Evolutionary conservation across 2,797 vertebrate genomes (phyloP).

Genomic region (Tenualosa thibaudeaui): DNA sequence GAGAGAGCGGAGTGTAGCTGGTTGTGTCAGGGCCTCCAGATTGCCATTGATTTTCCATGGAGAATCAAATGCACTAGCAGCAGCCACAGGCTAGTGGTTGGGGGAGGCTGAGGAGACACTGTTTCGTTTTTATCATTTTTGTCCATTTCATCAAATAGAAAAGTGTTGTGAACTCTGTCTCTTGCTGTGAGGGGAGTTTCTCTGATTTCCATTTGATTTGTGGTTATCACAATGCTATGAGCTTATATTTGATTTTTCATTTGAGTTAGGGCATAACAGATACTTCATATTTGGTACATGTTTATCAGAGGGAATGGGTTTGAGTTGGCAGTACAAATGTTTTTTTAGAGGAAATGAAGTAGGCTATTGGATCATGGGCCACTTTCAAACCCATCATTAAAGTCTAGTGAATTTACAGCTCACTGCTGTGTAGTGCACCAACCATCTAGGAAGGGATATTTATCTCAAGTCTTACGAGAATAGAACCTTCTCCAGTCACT

Average conservation of each 20-base stretch:
- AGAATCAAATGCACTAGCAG: constrained; percentile 71
- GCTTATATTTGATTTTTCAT: not conserved
- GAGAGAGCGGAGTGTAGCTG: constrained; percentile 47
- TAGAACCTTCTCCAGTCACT: no score
- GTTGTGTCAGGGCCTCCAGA: constrained; percentile 59
- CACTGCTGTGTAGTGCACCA: not conserved
- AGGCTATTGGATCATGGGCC: not conserved
- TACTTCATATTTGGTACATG: not conserved
- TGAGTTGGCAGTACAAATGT: not conserved
- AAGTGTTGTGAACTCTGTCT: not conserved
- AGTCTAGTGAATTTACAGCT: not conserved
- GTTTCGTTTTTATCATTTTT: constrained; percentile 42
- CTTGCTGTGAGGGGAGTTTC: constrained; percentile 34
- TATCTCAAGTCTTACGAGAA: not conserved
- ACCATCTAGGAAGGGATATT: not conserved
- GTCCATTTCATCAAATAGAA: not conserved
- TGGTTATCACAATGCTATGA: not conserved
- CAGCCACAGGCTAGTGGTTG: constrained; percentile 49
- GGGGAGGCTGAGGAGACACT: constrained; percentile 50
- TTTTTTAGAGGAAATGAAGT: no score
- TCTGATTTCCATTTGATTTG: constrained; percentile 14
- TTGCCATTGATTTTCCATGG: constrained; percentile 70
- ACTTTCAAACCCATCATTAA: not conserved
- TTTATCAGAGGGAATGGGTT: not conserved
- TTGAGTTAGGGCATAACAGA: not conserved